Evolutionary conservation across 2,888 invertebrate species (phyloP).

Genomic region (Cepaea hortensis): DNA sequence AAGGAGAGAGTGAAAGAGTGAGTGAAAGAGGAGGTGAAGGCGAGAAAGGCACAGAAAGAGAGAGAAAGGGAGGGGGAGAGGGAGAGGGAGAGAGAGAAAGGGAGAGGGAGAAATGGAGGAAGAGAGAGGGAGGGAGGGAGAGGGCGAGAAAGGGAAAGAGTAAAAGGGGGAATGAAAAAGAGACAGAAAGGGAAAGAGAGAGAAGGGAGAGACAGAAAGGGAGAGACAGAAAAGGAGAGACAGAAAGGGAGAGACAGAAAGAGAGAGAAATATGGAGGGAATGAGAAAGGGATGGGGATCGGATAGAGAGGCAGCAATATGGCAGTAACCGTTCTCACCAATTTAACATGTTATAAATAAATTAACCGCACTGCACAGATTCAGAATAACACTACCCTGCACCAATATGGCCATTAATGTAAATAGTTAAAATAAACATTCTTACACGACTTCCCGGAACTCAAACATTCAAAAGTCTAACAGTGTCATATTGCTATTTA

Average conservation of each 20-base stretch:
- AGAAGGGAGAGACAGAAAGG: background rate
- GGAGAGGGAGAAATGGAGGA: background rate
- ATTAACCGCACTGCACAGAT: no score
- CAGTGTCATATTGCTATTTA: no score
- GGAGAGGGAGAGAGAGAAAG: no score
- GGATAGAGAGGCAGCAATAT: no score
- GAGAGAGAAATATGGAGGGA: background rate
- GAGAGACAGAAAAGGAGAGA: background rate
- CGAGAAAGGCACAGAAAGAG: background rate
- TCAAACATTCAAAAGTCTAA: no score
- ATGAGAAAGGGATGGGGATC: background rate
- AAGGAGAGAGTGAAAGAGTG: conserved; percentile 37
- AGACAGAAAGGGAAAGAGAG: background rate
- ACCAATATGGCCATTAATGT: no score
- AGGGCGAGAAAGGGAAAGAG: conserved; percentile 13
- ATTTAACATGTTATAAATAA: no score
- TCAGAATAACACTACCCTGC: no score
- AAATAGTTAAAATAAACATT: no score
- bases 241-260: conserved; percentile 19
- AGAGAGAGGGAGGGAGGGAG: conserved; percentile 14
- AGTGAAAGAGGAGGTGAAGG: conserved; percentile 21
- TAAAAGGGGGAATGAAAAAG: background rate
- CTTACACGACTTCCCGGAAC: no score
- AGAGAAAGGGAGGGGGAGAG: background rate
- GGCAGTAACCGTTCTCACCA: no score